Evolutionary conservation across 1,140 invertebrate genomes (phyloP).

Genomic region (Apis laboriosa): DNA sequence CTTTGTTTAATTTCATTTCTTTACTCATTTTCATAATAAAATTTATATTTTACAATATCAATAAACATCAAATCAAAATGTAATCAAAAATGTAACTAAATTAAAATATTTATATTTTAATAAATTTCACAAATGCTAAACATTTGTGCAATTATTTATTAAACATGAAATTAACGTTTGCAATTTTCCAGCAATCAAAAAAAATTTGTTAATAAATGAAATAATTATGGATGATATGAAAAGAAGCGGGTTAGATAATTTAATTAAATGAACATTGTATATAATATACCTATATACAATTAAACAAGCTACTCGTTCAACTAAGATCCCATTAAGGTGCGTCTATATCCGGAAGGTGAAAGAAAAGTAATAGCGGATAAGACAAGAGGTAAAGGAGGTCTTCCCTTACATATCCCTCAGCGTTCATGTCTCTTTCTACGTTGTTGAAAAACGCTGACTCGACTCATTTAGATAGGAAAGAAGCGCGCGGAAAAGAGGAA

Average conservation of each 20-base stretch:
- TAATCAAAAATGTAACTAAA: too few relatives aligned
- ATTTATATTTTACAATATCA: too few relatives aligned
- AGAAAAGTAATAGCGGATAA: not conserved
- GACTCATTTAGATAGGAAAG: not conserved
- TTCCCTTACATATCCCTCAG: not conserved
- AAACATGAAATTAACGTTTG: too few relatives aligned
- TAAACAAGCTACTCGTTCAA: conserved; percentile 49
- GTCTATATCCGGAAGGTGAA: not conserved
- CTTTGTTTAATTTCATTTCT: too few relatives aligned
- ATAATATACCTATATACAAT: not conserved
- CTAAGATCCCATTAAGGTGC: conserved; percentile 17
- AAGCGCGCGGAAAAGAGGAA: not conserved
- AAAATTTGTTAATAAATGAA: too few relatives aligned
- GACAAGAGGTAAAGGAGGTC: not conserved
- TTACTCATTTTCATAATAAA: too few relatives aligned
- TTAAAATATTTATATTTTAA: too few relatives aligned
- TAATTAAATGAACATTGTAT: conserved; percentile 51
- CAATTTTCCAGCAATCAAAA: too few relatives aligned
- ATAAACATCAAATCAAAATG: too few relatives aligned
- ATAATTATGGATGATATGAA: not conserved
- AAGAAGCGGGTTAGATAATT: conserved; percentile 2
- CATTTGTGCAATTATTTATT: too few relatives aligned
- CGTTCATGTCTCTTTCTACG: not conserved
- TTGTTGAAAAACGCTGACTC: conserved; percentile 19
- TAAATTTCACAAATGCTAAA: too few relatives aligned